Conservation (phyloP, 2,888 invertebrate genomes). For the Hermaeophaga mercurialis region DNA sequence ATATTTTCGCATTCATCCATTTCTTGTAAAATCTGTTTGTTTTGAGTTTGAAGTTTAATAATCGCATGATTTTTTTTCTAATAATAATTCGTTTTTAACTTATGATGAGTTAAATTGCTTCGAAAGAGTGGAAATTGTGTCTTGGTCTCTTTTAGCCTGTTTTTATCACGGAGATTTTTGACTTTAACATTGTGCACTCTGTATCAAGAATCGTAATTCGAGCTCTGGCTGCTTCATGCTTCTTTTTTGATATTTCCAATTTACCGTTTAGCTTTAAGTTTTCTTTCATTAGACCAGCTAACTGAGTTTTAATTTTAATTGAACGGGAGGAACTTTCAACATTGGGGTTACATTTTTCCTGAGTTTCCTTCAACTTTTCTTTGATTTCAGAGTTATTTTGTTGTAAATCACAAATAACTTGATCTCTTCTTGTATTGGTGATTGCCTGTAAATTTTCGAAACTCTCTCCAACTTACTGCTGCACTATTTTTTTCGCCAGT, state of each 20-base stretch:
- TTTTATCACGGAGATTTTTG: conserved; percentile 64
- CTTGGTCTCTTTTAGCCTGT: conserved; percentile 68
- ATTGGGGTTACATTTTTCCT: conserved; percentile 47
- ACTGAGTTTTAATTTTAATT: conserved; percentile 31
- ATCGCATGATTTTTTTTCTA: conserved; percentile 61
- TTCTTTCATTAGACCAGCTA: conserved; percentile 61
- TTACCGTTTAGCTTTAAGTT: conserved; percentile 62
- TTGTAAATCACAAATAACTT: conserved; percentile 73
- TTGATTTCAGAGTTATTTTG: conserved; percentile 71
- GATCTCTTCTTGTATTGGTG: conserved; percentile 71
- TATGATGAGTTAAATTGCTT: conserved; percentile 61
- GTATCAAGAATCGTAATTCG: conserved; percentile 72
- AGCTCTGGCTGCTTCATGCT: conserved; percentile 69
- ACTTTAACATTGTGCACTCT: conserved; percentile 64
- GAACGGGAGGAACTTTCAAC: too few relatives aligned
- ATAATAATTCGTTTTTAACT: conserved; percentile 59
- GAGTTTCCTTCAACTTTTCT: conserved; percentile 61
- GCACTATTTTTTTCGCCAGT: conserved; percentile 73
- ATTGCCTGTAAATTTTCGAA: conserved; percentile 68
- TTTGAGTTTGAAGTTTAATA: conserved; percentile 54
- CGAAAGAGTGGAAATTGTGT: conserved; percentile 67
- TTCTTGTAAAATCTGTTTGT: conserved; percentile 46
- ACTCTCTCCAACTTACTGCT: conserved; percentile 76
- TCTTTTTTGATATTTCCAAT: conserved; percentile 66
- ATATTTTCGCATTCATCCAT: conserved; percentile 60